A percentile compares a stretch with the other conserved stretches of the same genome.
phyloP scores from a whole-genome alignment of 2,113 vertebrate species.

The Psittacula cyanocephala region DNA sequence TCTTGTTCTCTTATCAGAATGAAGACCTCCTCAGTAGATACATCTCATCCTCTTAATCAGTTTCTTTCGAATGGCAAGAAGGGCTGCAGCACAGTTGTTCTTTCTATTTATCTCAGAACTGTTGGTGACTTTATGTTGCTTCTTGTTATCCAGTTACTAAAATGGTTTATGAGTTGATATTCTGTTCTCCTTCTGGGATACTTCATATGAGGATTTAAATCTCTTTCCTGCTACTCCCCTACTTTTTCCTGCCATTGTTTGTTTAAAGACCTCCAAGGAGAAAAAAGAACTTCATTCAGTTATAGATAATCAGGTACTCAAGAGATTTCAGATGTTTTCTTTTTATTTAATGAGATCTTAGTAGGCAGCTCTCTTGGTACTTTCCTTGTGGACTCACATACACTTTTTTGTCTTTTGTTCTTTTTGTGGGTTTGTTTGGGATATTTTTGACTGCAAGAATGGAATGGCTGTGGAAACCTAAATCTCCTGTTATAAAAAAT shows the following conservation, averaged over 20 bases:
- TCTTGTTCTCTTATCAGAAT: not conserved
- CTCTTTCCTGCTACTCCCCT: not conserved
- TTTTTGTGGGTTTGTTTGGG: not conserved
- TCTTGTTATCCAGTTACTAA: not conserved
- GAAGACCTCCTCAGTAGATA: not conserved
- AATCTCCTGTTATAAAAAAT: not conserved
- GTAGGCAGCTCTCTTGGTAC: not conserved
- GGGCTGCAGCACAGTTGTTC: not conserved
- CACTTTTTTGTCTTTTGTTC: not conserved
- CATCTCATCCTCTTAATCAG: not conserved
- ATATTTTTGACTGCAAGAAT: not conserved
- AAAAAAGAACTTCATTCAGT: not conserved
- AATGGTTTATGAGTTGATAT: not conserved
- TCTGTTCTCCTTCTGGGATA: not conserved
- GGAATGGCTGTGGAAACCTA: not conserved
- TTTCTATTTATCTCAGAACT: not conserved
- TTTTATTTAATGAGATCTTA: not conserved
- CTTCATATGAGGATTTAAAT: not conserved
- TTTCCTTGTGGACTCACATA: not conserved
- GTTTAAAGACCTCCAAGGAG: not conserved
- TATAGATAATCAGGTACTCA: not conserved
- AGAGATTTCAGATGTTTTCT: not conserved
- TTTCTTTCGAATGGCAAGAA: not conserved
- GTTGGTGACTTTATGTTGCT: not conserved
- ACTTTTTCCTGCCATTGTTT: not conserved